Percentiles rank a stretch among this genome's conserved stretches.
These are phyloP conservation scores for Diogma glabrata DNA, from an alignment of 2,888 invertebrate genomes.

Conservation along the genomic window DNA sequence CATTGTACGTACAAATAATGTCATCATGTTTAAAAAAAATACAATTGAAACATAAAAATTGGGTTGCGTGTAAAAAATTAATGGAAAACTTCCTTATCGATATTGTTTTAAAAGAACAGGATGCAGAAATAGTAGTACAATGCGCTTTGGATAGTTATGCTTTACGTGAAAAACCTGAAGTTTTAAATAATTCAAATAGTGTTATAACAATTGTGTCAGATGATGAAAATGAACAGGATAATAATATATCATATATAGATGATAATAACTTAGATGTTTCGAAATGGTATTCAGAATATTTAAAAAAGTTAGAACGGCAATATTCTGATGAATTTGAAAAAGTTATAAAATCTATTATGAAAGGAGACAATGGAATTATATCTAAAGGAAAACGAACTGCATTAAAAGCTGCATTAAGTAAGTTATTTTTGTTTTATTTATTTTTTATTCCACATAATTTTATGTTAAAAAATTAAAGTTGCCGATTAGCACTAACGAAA, in stretches of 20 bases:
- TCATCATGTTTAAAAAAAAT: constrained; percentile 40
- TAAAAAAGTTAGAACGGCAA: constrained; percentile 52
- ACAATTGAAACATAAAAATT: constrained; percentile 39
- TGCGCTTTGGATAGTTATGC: constrained; percentile 39
- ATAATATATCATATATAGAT: constrained; percentile 29
- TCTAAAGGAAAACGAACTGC: constrained; percentile 31
- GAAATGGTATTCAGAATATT: constrained; percentile 43
- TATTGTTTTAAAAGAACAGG: constrained; percentile 44
- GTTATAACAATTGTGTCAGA: constrained; percentile 25
- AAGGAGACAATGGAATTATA: constrained; percentile 28
- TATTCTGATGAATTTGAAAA: constrained; percentile 62
- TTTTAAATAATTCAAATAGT: not conserved
- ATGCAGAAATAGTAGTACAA: constrained; percentile 46
- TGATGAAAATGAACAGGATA: constrained; percentile 29
- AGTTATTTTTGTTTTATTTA: constrained; percentile 12
- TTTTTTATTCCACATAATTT: too few species aligned
- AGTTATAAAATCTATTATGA: constrained; percentile 48
- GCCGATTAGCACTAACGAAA: too few species aligned
- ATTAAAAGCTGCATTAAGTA: constrained; percentile 34
- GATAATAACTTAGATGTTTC: constrained; percentile 26
- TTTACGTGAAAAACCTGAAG: constrained; percentile 16
- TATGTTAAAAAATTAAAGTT: not conserved
- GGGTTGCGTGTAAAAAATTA: constrained; percentile 40
- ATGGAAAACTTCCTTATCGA: constrained; percentile 46
- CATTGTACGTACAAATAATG: constrained; percentile 46